Conservation (phyloP, 2,888 invertebrate genomes). For the Pegoplata infirma region DNA sequence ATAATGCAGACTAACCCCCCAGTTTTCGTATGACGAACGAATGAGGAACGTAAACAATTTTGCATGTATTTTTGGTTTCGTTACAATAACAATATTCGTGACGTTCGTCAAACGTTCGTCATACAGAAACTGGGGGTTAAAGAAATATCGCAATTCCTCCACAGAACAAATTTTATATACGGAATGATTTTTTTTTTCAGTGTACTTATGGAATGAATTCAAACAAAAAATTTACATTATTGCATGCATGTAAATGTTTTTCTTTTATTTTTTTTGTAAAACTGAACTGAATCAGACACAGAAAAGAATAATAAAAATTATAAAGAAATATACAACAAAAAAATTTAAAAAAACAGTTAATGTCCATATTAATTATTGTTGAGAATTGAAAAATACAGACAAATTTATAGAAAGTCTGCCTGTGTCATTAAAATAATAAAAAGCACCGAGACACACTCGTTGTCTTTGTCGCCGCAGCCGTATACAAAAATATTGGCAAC, state of each 20-base stretch:
- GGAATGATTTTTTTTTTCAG: background rate
- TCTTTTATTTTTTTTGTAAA: slow-evolving; percentile 27
- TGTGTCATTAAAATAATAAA: slow-evolving; percentile 32
- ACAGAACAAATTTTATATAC: no score
- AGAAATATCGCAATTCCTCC: no score
- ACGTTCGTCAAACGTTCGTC: no score
- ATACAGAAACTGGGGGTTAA: no score
- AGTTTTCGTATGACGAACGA: no score
- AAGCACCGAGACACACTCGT: slow-evolving; percentile 39
- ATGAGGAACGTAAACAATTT: no score
- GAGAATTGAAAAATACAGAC: slow-evolving; percentile 21
- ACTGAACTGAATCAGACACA: slow-evolving; percentile 13
- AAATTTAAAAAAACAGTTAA: slow-evolving; percentile 45
- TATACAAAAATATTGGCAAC: slow-evolving; percentile 41
- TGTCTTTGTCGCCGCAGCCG: slow-evolving; percentile 12
- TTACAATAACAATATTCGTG: no score
- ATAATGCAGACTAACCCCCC: no score
- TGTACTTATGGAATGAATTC: slow-evolving; percentile 21
- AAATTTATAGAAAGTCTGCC: slow-evolving; percentile 40
- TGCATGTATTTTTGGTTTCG: no score
- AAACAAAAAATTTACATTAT: slow-evolving; percentile 23
- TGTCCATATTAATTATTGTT: slow-evolving; percentile 56
- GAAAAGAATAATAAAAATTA: slow-evolving; percentile 20
- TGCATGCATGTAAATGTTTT: slow-evolving; percentile 40
- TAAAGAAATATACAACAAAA: background rate